phyloP scores from a whole-genome alignment of 2,888 invertebrate genomes.

The Eupithecia exiguata region DNA sequence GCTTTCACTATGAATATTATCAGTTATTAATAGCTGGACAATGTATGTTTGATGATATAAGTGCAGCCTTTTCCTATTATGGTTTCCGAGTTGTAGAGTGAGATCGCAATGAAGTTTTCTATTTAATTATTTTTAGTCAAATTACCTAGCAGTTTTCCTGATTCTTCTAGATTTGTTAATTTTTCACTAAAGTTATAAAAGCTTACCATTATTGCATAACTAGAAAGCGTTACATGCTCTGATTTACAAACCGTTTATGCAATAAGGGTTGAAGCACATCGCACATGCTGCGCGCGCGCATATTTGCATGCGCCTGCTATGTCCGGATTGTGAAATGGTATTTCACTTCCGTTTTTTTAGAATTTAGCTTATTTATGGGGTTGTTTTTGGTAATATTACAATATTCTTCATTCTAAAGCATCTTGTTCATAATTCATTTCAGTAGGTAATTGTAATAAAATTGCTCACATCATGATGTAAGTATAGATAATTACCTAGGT shows the following conservation, averaged over 20 bases:
- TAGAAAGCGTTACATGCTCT: conserved; percentile 74
- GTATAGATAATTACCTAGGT: no score
- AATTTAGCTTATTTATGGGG: conserved; percentile 9
- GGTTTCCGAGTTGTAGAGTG: no score
- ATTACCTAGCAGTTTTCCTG: background rate
- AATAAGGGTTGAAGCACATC: conserved; percentile 71
- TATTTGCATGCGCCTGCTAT: conserved; percentile 63
- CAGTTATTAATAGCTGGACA: no score
- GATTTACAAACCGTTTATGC: conserved; percentile 73
- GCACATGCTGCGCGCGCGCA: conserved; percentile 57
- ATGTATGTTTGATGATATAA: no score
- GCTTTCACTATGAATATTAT: no score
- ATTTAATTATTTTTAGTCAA: background rate
- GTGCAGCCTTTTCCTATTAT: no score
- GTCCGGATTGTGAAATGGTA: conserved; percentile 80
- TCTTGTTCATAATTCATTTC: no score
- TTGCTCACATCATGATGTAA: no score
- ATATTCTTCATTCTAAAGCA: background rate
- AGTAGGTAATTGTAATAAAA: no score
- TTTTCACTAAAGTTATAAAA: conserved; percentile 37
- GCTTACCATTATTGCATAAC: conserved; percentile 51
- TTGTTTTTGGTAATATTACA: background rate
- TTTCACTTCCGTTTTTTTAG: conserved; percentile 72
- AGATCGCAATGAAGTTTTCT: no score
- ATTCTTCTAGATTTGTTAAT: background rate